Evolutionary conservation across 53 echinoderm and acorn worm genomes (phyloP).

Genomic region (Temnopleurus reevesii): DNA sequence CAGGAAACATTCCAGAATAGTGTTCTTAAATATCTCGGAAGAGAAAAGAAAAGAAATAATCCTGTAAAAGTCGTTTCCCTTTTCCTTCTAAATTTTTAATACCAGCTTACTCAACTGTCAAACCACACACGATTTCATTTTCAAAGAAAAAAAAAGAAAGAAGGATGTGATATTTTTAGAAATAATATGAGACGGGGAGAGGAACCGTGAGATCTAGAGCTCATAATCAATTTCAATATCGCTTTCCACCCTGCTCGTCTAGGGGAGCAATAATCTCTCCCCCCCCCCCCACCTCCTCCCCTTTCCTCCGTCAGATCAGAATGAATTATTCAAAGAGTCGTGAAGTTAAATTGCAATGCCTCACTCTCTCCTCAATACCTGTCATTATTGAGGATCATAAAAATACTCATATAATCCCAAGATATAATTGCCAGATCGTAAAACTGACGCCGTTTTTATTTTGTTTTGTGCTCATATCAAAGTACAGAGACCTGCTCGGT

Average conservation of each 20-base stretch:
- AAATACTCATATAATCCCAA: not conserved
- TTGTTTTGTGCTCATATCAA: not conserved
- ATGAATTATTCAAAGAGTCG: conserved; percentile 9
- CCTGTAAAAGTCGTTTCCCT: too few species aligned
- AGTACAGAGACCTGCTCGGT: conserved; percentile 22
- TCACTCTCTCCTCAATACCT: not conserved
- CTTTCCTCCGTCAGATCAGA: not conserved
- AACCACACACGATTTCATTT: too few species aligned
- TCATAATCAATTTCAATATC: not conserved
- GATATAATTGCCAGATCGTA: conserved; percentile 34
- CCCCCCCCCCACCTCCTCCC: not conserved
- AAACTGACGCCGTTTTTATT: not conserved
- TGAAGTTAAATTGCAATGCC: not conserved
- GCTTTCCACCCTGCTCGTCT: not conserved
- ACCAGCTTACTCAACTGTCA: too few species aligned
- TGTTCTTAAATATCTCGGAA: too few species aligned
- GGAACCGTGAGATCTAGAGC: not conserved
- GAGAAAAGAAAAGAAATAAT: too few species aligned
- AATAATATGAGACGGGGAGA: too few species aligned
- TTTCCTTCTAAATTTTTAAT: too few species aligned
- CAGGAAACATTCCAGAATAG: too few species aligned
- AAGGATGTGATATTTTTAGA: too few species aligned
- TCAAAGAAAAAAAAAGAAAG: too few species aligned
- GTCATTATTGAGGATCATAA: conserved; percentile 5
- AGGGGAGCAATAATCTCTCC: not conserved